These are phyloP conservation scores for Tokudaia muenninki DNA, from an alignment of 2,797 vertebrate species.

Conservation along the genomic window DNA sequence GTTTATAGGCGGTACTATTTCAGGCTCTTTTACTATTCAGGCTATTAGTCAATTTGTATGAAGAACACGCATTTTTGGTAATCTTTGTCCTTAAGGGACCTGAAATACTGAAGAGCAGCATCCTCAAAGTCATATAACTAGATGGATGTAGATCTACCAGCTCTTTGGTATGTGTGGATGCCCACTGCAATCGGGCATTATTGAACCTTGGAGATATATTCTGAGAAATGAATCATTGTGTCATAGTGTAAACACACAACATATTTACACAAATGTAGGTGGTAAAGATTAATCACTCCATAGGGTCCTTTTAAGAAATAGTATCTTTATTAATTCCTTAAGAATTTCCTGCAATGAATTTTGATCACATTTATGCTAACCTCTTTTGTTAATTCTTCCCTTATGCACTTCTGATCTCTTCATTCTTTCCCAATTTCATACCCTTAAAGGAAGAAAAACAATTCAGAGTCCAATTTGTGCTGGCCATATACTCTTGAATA, in stretches of 20 bases:
- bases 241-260: neutral
- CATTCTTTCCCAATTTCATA: neutral
- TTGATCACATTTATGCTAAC: neutral
- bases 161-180: neutral
- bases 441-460: neutral
- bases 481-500: neutral
- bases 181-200: neutral
- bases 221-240: neutral
- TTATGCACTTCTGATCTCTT: neutral
- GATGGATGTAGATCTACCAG: neutral
- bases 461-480: neutral
- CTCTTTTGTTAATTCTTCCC: neutral
- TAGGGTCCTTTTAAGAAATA: neutral
- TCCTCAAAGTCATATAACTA: neutral
- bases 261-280: neutral
- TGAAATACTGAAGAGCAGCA: neutral
- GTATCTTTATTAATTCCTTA: neutral
- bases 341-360: neutral
- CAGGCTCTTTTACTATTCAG: neutral
- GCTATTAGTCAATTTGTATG: neutral
- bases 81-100: neutral
- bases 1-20: neutral
- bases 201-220: too few relatives aligned
- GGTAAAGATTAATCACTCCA: too few relatives aligned
- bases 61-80: neutral